Evolutionary conservation across 2,113 vertebrate species (phyloP).

Genomic region (Burhinus oedicnemus): DNA sequence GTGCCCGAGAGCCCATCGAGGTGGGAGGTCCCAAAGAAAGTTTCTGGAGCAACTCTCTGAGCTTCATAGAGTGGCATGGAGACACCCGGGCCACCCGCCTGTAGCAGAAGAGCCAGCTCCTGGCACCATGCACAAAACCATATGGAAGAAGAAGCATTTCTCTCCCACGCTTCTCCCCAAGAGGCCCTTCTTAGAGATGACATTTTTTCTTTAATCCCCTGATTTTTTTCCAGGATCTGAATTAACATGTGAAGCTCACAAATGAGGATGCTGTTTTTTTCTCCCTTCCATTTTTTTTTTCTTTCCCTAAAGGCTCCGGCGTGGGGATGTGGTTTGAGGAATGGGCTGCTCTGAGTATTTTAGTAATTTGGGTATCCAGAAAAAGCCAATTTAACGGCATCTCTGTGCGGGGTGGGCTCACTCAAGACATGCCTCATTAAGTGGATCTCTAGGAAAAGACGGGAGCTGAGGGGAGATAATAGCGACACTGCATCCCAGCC

Average conservation of each 20-base stretch:
- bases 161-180: conserved; percentile 13
- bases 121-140: neutral
- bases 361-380: neutral
- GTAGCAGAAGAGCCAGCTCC: neutral
- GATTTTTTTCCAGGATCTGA: neutral
- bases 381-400: neutral
- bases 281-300: neutral
- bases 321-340: neutral
- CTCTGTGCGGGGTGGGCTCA: neutral
- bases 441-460: neutral
- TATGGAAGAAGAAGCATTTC: neutral
- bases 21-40: neutral
- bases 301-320: neutral
- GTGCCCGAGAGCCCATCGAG: neutral
- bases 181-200: neutral
- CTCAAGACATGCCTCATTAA: neutral
- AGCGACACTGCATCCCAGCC: neutral
- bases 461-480: neutral
- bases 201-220: neutral
- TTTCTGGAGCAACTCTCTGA: neutral
- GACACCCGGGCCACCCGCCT: neutral
- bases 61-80: neutral
- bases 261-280: neutral
- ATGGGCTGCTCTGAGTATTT: neutral
- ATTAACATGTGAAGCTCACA: neutral